These are phyloP conservation scores for Spisula solida DNA, from an alignment of 2,888 invertebrate genomes.

Conservation along the genomic window DNA sequence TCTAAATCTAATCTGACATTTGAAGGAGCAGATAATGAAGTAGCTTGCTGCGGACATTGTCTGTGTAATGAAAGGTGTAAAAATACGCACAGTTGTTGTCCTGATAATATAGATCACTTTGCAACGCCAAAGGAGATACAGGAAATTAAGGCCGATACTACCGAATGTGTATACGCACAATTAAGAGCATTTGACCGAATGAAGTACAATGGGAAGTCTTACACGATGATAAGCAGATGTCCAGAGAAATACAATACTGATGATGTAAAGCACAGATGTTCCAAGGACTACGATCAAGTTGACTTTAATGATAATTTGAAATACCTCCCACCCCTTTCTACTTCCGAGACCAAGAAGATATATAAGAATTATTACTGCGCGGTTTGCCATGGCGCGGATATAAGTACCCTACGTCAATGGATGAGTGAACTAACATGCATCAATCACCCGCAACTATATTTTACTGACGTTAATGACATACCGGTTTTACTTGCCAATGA, in stretches of 20 bases:
- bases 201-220: conserved; percentile 31
- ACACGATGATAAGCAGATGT: conserved; percentile 36
- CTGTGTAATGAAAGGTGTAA: conserved; percentile 26
- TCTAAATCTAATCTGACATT: not conserved
- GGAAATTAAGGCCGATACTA: not conserved
- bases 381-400: conserved; percentile 5
- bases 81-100: conserved; percentile 20
- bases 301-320: conserved; percentile 35
- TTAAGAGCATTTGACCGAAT: not conserved
- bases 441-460: not conserved
- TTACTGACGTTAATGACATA: conserved; percentile 7
- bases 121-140: not conserved
- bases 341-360: not conserved
- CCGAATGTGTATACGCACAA: conserved; percentile 42
- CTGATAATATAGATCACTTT: conserved; percentile 31
- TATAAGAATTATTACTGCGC: conserved; percentile 48
- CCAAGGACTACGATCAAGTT: conserved; percentile 39
- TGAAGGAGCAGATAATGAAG: no score
- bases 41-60: conserved; percentile 39
- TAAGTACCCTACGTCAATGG: not conserved
- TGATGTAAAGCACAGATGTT: conserved; percentile 25
- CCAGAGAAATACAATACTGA: not conserved
- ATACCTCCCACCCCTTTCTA: conserved; percentile 36
- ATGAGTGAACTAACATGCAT: not conserved
- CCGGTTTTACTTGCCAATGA: not conserved